phyloP scores from a whole-genome alignment of 1,140 invertebrate genomes.

The Drosophila sproati region DNA sequence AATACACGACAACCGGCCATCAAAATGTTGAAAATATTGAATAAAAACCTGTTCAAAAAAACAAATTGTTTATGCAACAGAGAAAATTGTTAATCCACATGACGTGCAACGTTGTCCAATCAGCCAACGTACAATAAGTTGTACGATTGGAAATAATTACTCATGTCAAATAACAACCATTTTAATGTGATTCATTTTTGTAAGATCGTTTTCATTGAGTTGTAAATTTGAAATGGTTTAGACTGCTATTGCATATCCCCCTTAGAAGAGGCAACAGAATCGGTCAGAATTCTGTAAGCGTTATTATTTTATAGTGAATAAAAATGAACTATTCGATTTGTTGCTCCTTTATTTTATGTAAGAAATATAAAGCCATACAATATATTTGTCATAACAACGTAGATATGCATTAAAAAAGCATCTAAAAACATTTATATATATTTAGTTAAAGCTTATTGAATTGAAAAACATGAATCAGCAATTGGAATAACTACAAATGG shows the following conservation, averaged over 20 bases:
- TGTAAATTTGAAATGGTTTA: not conserved
- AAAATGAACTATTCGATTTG: not conserved
- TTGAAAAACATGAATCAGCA: slow-evolving; percentile 24
- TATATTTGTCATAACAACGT: slow-evolving; percentile 22
- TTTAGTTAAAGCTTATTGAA: slow-evolving; percentile 32
- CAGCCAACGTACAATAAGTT: not conserved
- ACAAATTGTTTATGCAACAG: slow-evolving; percentile 8
- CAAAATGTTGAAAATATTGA: slow-evolving; percentile 36
- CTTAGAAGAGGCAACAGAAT: not conserved
- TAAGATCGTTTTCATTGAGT: not conserved
- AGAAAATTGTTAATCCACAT: not conserved
- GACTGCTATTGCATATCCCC: too few relatives aligned
- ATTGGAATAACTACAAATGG: slow-evolving; percentile 49
- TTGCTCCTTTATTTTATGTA: not conserved
- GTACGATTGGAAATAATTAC: not conserved
- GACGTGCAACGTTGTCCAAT: not conserved
- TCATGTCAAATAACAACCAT: not conserved
- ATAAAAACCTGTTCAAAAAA: slow-evolving; percentile 5
- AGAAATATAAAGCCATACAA: slow-evolving; percentile 1
- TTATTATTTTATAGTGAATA: slow-evolving; percentile 4
- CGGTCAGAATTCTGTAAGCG: not conserved
- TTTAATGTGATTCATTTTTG: not conserved
- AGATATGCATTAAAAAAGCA: slow-evolving; percentile 41
- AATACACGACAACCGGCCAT: slow-evolving; percentile 6
- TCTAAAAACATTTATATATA: slow-evolving; percentile 14